These are phyloP conservation scores for Siniperca chuatsi DNA, from an alignment of 2,113 vertebrate species.

Conservation along the genomic window DNA sequence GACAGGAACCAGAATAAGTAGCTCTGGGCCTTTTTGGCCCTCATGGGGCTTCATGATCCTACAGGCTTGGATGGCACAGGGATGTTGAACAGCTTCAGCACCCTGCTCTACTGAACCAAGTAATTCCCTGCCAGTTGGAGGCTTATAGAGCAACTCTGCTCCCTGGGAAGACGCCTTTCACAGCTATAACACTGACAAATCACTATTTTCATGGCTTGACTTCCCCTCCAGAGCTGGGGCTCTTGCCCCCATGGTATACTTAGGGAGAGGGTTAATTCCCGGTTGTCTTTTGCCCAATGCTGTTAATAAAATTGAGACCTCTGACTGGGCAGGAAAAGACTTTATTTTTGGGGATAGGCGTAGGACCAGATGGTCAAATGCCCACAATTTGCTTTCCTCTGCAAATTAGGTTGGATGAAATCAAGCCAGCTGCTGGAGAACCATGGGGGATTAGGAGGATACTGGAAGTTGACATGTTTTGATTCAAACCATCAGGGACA, in stretches of 20 bases:
- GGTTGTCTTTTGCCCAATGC: slow-evolving; percentile 71
- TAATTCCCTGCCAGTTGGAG: slow-evolving; percentile 77
- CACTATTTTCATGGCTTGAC: slow-evolving; percentile 74
- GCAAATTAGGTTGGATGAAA: slow-evolving; percentile 78
- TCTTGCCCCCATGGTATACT: slow-evolving; percentile 56
- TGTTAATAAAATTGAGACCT: slow-evolving; percentile 81
- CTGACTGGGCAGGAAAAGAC: slow-evolving; percentile 75
- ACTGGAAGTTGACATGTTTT: slow-evolving; percentile 45
- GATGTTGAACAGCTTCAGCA: slow-evolving; percentile 59
- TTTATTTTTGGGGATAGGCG: slow-evolving; percentile 69
- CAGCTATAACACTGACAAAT: slow-evolving; percentile 77
- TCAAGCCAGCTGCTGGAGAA: slow-evolving; percentile 72
- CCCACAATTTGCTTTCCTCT: slow-evolving; percentile 77
- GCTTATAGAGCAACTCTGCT: slow-evolving; percentile 47
- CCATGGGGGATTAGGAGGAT: slow-evolving; percentile 42
- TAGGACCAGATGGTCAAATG: slow-evolving; percentile 83
- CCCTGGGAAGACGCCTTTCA: slow-evolving; percentile 71
- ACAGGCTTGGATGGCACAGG: slow-evolving; percentile 56
- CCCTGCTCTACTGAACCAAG: slow-evolving; percentile 77
- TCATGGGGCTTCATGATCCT: slow-evolving; percentile 47
- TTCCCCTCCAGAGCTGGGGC: slow-evolving; percentile 55
- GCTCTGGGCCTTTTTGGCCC: slow-evolving; percentile 52
- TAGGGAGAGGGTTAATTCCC: slow-evolving; percentile 70
- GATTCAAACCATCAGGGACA: slow-evolving; percentile 31
- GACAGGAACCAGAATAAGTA: slow-evolving; percentile 61